Conservation (phyloP, 2,888 invertebrate genomes). For the Hirtodrosophila confusa region DNA sequence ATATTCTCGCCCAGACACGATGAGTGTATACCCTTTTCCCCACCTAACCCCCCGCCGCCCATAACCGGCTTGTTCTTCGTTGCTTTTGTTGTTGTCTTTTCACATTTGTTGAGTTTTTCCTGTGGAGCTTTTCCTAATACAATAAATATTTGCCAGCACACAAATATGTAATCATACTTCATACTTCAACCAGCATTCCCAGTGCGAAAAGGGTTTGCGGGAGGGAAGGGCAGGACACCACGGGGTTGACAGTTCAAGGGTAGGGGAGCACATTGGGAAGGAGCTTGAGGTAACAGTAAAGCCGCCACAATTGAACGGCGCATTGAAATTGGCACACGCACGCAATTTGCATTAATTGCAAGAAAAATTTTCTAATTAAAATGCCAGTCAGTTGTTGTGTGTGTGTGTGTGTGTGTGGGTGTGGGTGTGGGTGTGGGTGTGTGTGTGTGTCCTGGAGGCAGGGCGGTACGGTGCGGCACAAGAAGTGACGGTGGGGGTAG, state of each 20-base stretch:
- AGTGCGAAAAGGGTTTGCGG: slow-evolving; percentile 50
- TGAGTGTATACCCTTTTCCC: slow-evolving; percentile 21
- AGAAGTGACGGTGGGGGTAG: not conserved
- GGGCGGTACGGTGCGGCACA: not conserved
- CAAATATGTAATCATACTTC: slow-evolving; percentile 77
- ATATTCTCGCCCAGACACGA: slow-evolving; percentile 55
- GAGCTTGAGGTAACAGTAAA: not conserved
- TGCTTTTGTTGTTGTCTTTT: too few species aligned
- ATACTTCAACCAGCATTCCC: slow-evolving; percentile 11
- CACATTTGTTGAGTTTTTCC: slow-evolving; percentile 36
- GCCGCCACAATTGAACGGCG: slow-evolving; percentile 63
- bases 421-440: slow-evolving; percentile 1
- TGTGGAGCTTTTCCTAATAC: slow-evolving; percentile 65
- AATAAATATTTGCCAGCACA: slow-evolving; percentile 77
- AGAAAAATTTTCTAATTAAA: slow-evolving; percentile 81
- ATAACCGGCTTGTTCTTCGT: slow-evolving; percentile 10
- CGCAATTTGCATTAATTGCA: slow-evolving; percentile 80
- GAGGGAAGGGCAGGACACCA: too few species aligned
- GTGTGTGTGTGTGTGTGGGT: slow-evolving; percentile 3
- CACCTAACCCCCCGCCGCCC: too few species aligned
- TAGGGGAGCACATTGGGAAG: not conserved
- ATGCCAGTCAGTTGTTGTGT: slow-evolving; percentile 71
- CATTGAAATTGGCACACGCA: slow-evolving; percentile 79
- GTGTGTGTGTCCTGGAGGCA: slow-evolving; percentile 1
- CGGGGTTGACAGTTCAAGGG: slow-evolving; percentile 4